A percentile compares a stretch with the other conserved stretches of the same genome.
These are phyloP conservation scores for Poecile montanus DNA, from an alignment of 2,797 vertebrate species.

Conservation along the genomic window DNA sequence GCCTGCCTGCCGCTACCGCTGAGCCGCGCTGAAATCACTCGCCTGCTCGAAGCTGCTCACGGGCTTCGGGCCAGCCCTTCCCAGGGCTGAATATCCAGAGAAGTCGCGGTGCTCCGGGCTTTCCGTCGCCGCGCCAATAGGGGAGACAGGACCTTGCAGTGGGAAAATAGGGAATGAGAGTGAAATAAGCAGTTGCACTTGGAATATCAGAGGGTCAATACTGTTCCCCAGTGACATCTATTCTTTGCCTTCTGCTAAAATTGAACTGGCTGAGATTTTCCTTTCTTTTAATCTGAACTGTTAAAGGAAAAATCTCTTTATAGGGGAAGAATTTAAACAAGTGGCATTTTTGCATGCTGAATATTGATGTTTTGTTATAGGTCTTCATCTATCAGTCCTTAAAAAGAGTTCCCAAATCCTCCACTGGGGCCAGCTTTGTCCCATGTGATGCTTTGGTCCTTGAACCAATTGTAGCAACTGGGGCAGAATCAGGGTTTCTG, in stretches of 20 bases:
- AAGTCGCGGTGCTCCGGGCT: too few relatives aligned
- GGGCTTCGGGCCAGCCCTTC: too few relatives aligned
- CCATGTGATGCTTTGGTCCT: neutral
- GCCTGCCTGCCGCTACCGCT: too few relatives aligned
- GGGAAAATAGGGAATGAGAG: neutral
- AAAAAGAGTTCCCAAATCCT: neutral
- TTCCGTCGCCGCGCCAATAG: too few relatives aligned
- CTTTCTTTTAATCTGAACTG: neutral
- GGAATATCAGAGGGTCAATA: neutral
- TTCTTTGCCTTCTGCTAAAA: neutral
- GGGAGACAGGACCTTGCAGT: neutral
- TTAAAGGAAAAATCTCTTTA: neutral
- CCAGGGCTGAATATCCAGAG: too few relatives aligned
- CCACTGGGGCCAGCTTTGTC: neutral
- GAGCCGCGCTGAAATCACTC: too few relatives aligned
- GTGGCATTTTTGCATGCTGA: neutral
- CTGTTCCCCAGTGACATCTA: fast-evolving
- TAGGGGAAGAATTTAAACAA: neutral
- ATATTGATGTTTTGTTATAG: neutral
- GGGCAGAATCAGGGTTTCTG: neutral
- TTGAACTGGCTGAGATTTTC: neutral
- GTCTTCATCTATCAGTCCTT: neutral
- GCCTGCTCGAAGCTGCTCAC: too few relatives aligned
- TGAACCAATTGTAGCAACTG: fast-evolving
- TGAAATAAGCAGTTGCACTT: neutral